phyloP scores from a whole-genome alignment of 2,888 invertebrate species.

The Eristalis pertinax region DNA sequence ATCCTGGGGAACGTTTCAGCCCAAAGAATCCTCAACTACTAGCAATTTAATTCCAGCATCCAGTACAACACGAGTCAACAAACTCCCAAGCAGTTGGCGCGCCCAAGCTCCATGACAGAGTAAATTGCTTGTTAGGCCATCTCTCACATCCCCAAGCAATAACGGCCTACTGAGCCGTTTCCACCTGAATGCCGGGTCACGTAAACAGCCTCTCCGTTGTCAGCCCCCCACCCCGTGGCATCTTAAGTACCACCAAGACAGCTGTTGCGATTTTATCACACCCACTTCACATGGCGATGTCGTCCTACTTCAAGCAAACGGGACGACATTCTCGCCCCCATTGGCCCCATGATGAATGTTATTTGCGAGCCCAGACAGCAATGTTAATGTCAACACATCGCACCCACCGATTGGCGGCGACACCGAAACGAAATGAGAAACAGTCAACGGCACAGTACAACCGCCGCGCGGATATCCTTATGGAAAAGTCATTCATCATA shows the following conservation, averaged over 20 bases:
- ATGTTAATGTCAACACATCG: constrained; percentile 16
- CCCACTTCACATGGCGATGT: too few species aligned
- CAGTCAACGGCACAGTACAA: not conserved
- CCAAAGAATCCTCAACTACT: too few species aligned
- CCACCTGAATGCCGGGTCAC: not conserved
- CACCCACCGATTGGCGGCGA: not conserved
- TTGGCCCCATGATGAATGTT: not conserved
- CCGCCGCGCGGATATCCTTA: not conserved
- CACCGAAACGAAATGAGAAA: not conserved
- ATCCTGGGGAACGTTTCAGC: too few species aligned
- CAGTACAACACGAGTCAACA: too few species aligned
- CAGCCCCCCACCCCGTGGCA: not conserved
- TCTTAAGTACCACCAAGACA: not conserved
- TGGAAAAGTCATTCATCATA: constrained; percentile 18
- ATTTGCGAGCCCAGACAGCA: not conserved
- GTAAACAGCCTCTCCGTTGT: not conserved
- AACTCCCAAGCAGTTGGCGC: too few species aligned
- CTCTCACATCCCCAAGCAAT: too few species aligned
- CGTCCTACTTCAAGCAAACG: too few species aligned
- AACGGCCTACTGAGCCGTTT: not conserved
- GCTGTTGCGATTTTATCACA: too few species aligned
- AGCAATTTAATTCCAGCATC: too few species aligned
- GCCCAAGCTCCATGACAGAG: too few species aligned
- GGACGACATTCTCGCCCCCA: too few species aligned
- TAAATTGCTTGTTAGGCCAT: too few species aligned